Conservation (phyloP, 2,797 vertebrate genomes). For the Hoplostethus mediterraneus region DNA sequence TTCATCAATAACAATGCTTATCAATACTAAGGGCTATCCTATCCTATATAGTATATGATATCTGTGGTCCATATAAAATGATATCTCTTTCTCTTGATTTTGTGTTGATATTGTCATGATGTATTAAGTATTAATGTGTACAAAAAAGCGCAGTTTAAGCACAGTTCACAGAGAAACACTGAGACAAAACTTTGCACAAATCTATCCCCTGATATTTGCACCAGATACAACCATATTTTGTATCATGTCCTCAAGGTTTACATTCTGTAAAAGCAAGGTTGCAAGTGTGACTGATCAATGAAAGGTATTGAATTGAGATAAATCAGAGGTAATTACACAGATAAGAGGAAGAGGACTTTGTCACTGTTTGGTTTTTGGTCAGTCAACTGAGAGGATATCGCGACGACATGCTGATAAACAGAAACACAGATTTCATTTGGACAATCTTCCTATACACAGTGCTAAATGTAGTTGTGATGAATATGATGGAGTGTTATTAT, state of each 20-base stretch:
- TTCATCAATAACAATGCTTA: conserved; percentile 86
- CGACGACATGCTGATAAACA: conserved; percentile 72
- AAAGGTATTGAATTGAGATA: conserved; percentile 49
- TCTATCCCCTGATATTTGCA: conserved; percentile 80
- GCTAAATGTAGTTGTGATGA: conserved; percentile 89
- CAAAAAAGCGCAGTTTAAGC: conserved; percentile 78
- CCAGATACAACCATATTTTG: conserved; percentile 69
- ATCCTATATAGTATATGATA: conserved; percentile 87
- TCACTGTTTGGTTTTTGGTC: conserved; percentile 61
- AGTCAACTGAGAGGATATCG: conserved; percentile 63
- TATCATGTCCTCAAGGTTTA: conserved; percentile 78
- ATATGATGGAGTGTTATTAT: conserved; percentile 89
- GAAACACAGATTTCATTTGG: conserved; percentile 80
- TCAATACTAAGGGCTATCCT: conserved; percentile 90
- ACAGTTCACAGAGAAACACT: conserved; percentile 79
- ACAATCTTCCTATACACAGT: conserved; percentile 90
- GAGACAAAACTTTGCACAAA: conserved; percentile 83
- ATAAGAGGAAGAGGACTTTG: conserved; percentile 46
- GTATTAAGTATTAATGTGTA: conserved; percentile 83
- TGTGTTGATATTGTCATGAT: conserved; percentile 86
- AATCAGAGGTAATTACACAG: conserved; percentile 42
- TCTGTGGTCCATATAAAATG: conserved; percentile 85
- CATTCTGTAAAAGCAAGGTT: conserved; percentile 71
- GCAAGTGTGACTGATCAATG: conserved; percentile 62
- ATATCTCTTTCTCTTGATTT: conserved; percentile 86